A percentile compares a stretch with the other conserved stretches of the same genome.
phyloP scores from a whole-genome alignment of 2,797 vertebrate species.

The Potorous gilbertii region DNA sequence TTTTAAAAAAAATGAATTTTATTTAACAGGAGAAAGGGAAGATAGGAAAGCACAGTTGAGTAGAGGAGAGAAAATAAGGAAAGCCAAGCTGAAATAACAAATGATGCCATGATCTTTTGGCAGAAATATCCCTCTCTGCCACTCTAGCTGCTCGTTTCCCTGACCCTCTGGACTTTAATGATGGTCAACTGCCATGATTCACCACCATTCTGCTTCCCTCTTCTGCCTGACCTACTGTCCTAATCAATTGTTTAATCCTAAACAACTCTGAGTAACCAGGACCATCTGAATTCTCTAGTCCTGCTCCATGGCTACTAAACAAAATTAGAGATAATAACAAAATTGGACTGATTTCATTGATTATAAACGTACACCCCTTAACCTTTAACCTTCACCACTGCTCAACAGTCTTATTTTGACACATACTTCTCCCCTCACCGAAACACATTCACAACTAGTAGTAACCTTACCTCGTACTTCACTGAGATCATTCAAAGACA shows the following conservation, averaged over 20 bases:
- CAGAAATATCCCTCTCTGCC: background rate
- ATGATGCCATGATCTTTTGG: background rate
- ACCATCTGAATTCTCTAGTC: background rate
- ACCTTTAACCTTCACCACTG: background rate
- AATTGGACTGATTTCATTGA: background rate
- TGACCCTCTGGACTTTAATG: background rate
- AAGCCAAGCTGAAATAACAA: background rate
- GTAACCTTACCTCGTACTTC: background rate
- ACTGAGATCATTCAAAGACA: background rate
- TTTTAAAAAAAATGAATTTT: constrained; percentile 30
- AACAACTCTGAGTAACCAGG: background rate
- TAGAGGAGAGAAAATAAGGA: background rate
- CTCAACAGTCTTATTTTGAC: background rate
- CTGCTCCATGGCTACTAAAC: background rate
- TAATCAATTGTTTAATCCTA: background rate
- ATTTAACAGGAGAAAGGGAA: constrained; percentile 54
- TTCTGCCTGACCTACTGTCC: background rate
- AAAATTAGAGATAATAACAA: background rate
- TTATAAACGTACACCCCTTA: background rate
- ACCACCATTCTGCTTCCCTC: background rate
- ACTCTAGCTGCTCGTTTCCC: background rate
- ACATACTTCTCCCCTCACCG: background rate
- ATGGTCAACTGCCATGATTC: background rate
- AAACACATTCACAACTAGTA: background rate
- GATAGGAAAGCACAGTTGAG: constrained; percentile 25